Conservation (phyloP, 2,797 vertebrate genomes). For the Pitangus sulphuratus region DNA sequence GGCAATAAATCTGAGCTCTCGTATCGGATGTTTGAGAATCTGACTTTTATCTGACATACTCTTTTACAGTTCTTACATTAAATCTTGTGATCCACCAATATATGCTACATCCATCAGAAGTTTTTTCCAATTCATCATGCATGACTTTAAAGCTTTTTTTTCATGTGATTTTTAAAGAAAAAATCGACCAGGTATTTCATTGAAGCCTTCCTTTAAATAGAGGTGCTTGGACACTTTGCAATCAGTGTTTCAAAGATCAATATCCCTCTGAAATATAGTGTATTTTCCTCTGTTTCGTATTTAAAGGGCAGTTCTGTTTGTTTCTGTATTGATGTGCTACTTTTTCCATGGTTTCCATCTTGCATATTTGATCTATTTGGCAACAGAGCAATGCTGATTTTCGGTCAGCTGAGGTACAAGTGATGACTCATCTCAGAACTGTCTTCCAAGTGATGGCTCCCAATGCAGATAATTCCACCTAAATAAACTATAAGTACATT, state of each 20-base stretch:
- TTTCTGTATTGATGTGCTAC: background rate
- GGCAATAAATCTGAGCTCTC: background rate
- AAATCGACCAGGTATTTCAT: background rate
- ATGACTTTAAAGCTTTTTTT: background rate
- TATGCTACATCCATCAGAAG: conserved; percentile 27
- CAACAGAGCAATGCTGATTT: background rate
- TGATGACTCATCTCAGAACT: background rate
- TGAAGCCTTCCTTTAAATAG: conserved; percentile 25
- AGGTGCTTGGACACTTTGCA: background rate
- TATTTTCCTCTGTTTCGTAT: background rate
- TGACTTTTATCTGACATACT: conserved; percentile 4
- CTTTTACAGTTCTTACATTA: conserved; percentile 11
- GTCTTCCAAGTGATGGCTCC: background rate
- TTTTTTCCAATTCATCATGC: conserved; percentile 19
- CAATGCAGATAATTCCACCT: background rate
- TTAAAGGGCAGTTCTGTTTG: conserved; percentile 5
- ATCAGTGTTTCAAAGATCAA: background rate
- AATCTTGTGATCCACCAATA: conserved; percentile 23
- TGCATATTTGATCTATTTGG: background rate
- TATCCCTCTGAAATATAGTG: conserved; percentile 2
- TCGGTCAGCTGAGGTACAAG: background rate
- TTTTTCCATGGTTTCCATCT: background rate
- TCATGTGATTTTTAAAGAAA: background rate
- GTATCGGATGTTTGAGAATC: background rate
- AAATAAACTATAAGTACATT: background rate